A percentile compares a stretch with the other conserved stretches of the same genome.
These are phyloP conservation scores for Limnephilus marmoratus DNA, from an alignment of 2,888 invertebrate species.

Conservation along the genomic window DNA sequence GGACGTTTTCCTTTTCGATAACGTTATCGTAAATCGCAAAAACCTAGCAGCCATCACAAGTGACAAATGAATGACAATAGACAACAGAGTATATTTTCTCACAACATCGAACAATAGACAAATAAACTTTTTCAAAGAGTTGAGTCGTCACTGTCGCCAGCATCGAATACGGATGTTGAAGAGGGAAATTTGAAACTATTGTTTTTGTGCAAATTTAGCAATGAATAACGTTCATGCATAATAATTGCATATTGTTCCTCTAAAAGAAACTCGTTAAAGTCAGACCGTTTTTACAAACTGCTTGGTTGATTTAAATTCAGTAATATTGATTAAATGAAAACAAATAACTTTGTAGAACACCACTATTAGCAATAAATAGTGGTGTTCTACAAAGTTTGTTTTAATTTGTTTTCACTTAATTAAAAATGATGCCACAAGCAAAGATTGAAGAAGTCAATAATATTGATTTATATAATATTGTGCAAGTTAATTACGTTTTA, in stretches of 20 bases:
- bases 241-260: not conserved
- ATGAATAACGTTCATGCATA: not conserved
- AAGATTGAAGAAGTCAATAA: too few relatives aligned
- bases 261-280: not conserved
- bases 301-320: not conserved
- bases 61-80: conserved; percentile 40
- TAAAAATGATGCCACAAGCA: too few relatives aligned
- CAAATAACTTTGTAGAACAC: too few relatives aligned
- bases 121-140: not conserved
- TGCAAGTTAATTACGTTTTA: not conserved
- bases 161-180: not conserved
- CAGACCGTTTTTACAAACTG: not conserved
- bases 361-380: too few relatives aligned
- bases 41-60: conserved; percentile 24
- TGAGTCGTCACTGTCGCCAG: not conserved
- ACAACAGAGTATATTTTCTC: conserved; percentile 15
- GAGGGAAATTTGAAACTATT: not conserved
- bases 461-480: not conserved
- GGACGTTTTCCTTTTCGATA: conserved; percentile 60
- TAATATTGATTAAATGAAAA: too few relatives aligned
- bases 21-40: conserved; percentile 55
- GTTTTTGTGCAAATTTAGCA: not conserved
- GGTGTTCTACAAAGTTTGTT: too few relatives aligned
- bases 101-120: conserved; percentile 37
- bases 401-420: too few relatives aligned